Evolutionary conservation across 1,140 invertebrate species (phyloP), one percentile per base, ranked within the genome.

Genomic region (Elysia chlorotica): DNA sequence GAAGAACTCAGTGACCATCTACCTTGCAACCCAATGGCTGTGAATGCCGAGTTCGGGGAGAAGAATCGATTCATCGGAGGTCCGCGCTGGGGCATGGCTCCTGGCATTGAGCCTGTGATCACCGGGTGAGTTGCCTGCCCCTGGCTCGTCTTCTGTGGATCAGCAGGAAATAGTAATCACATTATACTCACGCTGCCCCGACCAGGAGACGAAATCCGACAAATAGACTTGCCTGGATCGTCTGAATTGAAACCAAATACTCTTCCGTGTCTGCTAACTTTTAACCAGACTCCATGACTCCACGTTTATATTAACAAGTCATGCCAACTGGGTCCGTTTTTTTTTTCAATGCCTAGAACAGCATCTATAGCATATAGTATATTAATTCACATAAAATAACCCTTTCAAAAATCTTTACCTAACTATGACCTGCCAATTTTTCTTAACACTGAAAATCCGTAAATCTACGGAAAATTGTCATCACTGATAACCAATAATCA

Each of bases 21-120:
- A 38, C 57, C 53, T 61, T 66, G 33, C 37, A 70, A 65, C 35
- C 62, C 65, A n/a, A 83, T 81, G 36, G 81, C 81, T 56, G 78
- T 81, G 71, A 83, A 83, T 28, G 82, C 82, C 23, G 82, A 83
- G 61, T 83, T 82, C 10, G 78, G 74, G 57, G 82, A 83, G 25
- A 76, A 77, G 59, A 81, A 76, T 17, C 73, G 74, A 56, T 77
- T 63, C 23, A 65, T 31, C 38, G 63, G 54, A 23, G 74, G 53
- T 48, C 41, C 68, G 62, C 65, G 37, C 28, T 28, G 4, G 30
- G 41, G 37, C 17, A 41, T 54, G 35, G 33, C 19, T 54, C 33
- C 59, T 38, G 74, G 25, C 62, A 66, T 31, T n/a, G 37, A 65
- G 67, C 59, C 56, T 53, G 69, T 17, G 35, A 35, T 48, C 19